Evolutionary conservation across 2,797 vertebrate species (phyloP), one percentile per base, ranked within the genome.

Genomic region (Tinamus major): DNA sequence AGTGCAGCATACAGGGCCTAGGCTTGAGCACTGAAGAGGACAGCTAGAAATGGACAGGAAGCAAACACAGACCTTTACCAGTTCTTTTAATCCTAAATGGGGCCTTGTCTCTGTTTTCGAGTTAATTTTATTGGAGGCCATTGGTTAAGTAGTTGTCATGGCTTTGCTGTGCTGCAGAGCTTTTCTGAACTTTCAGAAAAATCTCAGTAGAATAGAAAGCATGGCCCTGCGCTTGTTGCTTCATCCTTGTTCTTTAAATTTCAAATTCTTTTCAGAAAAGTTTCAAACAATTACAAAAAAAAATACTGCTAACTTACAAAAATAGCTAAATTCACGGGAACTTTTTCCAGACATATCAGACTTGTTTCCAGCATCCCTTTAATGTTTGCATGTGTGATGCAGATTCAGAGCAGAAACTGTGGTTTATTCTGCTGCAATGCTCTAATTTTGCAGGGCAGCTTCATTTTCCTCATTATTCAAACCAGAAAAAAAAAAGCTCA

Each of bases 61-160:
- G 14, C 35, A 92, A 63, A 77, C 56, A 26, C 35, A 93, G 51
- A 44, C 16, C 9, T 44, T 78, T 78, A 35, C 62, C 78, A 80
- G 55, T 63, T 39, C 19, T 56, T 85, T 69, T 21, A 76, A 89
- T 59, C 26, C 44, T 79, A n/a, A 81, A 41, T n/a, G 65, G 46
- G 19, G 31, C 48, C 49, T 83, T 76, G 42, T 15, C 84, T 49
- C 24, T 74, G 5, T 53, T 92, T 85, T 64, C 13, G 37, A 92
- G 88, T 71, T 76, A 56, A 74, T 94, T 94, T 92, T 4, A 56
- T n/a, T 72, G 63, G 90, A 94, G 42, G 58, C 67, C 71, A 44
- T 94, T n/a, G 51, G 63, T 88, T 35, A 77, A 35, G 20, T 79
- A 84, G 63, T 74, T 75, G 21, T 55, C 21, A 3, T 15, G 42